Conservation (phyloP, 1,140 invertebrate genomes). For the Protaetia brevitarsis region DNA sequence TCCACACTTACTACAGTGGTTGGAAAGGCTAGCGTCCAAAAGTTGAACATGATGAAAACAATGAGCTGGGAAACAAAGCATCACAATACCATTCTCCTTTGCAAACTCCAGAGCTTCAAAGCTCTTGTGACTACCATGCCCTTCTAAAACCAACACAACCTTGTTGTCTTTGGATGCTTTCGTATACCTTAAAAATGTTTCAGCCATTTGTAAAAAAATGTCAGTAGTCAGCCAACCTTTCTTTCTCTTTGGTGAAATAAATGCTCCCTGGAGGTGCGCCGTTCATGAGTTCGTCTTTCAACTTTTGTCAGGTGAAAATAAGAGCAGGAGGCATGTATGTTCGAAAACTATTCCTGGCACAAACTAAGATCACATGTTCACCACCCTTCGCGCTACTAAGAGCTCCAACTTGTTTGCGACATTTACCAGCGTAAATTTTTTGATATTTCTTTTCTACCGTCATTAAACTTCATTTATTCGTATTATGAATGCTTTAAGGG, state of each 20-base stretch:
- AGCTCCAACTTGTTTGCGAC: not conserved
- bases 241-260: slow-evolving; percentile 23
- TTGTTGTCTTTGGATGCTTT: slow-evolving; percentile 37
- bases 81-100: no score
- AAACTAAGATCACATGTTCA: not conserved
- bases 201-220: slow-evolving; percentile 42
- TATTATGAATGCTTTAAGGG: no score
- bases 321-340: slow-evolving; percentile 8
- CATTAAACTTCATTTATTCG: not conserved
- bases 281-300: slow-evolving; percentile 23
- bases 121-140: no score
- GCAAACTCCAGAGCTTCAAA: no score
- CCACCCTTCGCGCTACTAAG: not conserved
- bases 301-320: not conserved
- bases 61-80: no score
- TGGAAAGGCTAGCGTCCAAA: no score
- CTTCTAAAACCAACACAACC: slow-evolving; percentile 43
- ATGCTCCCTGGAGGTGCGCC: no score
- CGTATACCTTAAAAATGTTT: slow-evolving; percentile 40
- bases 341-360: not conserved
- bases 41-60: no score
- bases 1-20: no score
- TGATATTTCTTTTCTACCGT: not conserved
- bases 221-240: slow-evolving; percentile 29
- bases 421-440: slow-evolving; percentile 2